Conservation (phyloP, 2,797 vertebrate genomes). For the Parauchenoglanis ngamensis region DNA sequence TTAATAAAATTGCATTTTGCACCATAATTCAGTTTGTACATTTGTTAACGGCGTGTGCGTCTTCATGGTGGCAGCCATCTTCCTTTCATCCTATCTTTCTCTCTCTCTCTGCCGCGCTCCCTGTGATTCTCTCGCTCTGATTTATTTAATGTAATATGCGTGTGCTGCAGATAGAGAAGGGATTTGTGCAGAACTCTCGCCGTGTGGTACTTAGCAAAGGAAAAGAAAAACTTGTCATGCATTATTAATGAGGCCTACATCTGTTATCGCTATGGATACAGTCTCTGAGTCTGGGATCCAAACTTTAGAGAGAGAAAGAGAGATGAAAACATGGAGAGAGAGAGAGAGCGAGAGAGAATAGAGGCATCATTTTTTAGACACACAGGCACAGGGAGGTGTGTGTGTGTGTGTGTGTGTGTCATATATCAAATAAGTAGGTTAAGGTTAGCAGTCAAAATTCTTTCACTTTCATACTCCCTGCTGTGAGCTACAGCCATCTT, state of each 20-base stretch:
- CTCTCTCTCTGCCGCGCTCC: background rate
- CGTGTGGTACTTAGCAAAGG: constrained; percentile 58
- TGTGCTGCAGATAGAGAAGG: background rate
- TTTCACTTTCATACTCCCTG: constrained; percentile 15
- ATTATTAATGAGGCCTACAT: constrained; percentile 71
- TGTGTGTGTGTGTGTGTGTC: constrained; percentile 9
- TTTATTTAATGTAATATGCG: constrained; percentile 10
- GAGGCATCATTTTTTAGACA: background rate
- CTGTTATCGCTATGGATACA: constrained; percentile 62
- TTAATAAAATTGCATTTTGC: background rate
- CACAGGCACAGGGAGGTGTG: background rate
- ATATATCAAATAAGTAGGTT: constrained; percentile 35
- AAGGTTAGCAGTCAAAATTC: constrained; percentile 27
- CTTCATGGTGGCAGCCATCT: background rate
- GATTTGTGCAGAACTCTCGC: constrained; percentile 37
- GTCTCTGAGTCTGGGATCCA: constrained; percentile 18
- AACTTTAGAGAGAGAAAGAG: constrained; percentile 23
- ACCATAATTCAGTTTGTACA: background rate
- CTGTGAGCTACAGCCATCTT: background rate
- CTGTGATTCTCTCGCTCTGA: background rate
- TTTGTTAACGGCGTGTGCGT: background rate
- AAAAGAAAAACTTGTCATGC: constrained; percentile 58
- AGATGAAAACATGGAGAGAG: background rate
- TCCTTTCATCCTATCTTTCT: background rate
- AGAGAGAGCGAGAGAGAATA: background rate